Base-by-base conservation (phyloP, 2,888 invertebrate genomes). In the Schrankia costaestrigalis region DNA sequence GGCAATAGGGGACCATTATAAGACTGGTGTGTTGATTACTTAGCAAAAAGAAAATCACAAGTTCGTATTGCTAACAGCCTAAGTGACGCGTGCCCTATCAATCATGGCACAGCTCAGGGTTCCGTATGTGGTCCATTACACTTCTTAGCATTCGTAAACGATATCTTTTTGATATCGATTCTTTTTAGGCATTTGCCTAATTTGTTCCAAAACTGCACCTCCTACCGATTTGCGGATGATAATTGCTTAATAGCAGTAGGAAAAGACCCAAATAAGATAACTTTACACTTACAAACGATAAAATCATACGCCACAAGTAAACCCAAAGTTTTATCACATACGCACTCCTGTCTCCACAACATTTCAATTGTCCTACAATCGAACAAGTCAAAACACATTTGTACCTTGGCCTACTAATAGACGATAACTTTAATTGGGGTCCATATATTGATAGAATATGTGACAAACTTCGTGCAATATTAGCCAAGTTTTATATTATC, bases 101-200 rank as follows among this genome's bases (percentile, higher is more conserved):
- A 7, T 5, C 7, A 17, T 17, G 17, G 17, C 17, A 17, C 14
- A 9, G 30, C 22, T 5, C 30, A 30, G 15, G 30, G 30, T 22
- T 30, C 29, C 2, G 22, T 30, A 3, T 15, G 22, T 22, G 30
- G 30, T 13, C 30, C 30, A 3, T 8, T 30, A 10, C 30, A 30
- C n/a, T 30, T 22, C 14, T 9, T 30, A 12, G 8, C 28, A 2
- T 28, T 19, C 12, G 28, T 28, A 10, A 28, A 28, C n/a, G 18
- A 28, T 13, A 21, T n/a, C n/a, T n/a, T n/a, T n/a, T n/a, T n/a
- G n/a, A n/a, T n/a, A n/a, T n/a, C n/a, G n/a, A n/a, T n/a, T n/a
- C n/a, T n/a, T n/a, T n/a, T n/a, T n/a, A n/a, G n/a, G n/a, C n/a
- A n/a, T n/a, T n/a, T 21, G 21, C 8, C 7, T 3, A 11, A 18